Percentiles rank a stretch among this genome's conserved stretches.
Conservation (phyloP, 2,113 vertebrate genomes). For the Panurus biarmicus region DNA sequence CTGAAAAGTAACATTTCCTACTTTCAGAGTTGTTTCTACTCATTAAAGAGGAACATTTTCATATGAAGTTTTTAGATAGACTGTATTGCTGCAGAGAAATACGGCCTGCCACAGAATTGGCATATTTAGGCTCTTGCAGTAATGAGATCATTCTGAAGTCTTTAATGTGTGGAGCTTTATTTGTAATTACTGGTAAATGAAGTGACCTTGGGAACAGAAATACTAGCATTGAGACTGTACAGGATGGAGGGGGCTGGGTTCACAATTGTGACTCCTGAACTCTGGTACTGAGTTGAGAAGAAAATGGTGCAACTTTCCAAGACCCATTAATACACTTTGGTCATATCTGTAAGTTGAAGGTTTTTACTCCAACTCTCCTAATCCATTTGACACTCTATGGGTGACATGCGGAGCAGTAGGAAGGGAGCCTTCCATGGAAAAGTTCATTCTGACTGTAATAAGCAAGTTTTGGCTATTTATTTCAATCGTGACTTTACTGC, state of each 20-base stretch:
- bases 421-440: background rate
- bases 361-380: background rate
- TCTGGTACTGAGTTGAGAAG: background rate
- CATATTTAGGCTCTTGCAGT: accelerated
- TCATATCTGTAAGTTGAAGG: accelerated
- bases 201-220: background rate
- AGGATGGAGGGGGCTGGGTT: accelerated
- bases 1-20: background rate
- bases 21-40: background rate
- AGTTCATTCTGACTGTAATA: background rate
- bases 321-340: accelerated
- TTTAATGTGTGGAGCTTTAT: background rate
- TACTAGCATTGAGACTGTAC: accelerated
- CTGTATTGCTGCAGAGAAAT: background rate
- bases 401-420: background rate
- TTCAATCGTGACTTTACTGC: background rate
- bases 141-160: background rate
- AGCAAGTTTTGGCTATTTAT: background rate
- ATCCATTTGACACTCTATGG: accelerated
- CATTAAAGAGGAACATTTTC: background rate
- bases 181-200: background rate
- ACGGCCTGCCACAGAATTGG: accelerated
- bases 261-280: background rate
- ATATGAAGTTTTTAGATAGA: background rate
- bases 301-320: background rate